Evolutionary conservation across 2,113 vertebrate genomes (phyloP), one percentile per base, ranked within the genome.

Genomic region (Stegostoma tigrinum): DNA sequence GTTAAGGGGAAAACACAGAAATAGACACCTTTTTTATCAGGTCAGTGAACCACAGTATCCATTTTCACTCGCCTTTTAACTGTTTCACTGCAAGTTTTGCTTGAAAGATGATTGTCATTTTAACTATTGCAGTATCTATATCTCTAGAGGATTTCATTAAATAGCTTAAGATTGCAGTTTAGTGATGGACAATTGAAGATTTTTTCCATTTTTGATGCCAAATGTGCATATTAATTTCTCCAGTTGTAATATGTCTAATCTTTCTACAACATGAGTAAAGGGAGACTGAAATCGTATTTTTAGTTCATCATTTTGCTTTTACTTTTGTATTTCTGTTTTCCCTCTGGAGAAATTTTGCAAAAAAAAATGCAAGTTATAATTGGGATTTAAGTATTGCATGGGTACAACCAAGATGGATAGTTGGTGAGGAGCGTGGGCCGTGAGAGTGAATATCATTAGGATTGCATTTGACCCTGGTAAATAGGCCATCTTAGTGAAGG

Each of bases 1-100:
- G 75, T 95, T 86, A 85, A 96, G 96, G 97, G 97, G 87, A 89
- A 96, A 96, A 96, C 95, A 96, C 87, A 89, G 97, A 97, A 97
- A 97, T 96, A 96, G 96, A 83, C 80, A 96, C 90, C 94, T 96
- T 96, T 96, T 61, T 97, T 95, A 96, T 96, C 67, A 34, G 89
- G 80, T 70, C 38, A 94, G 96, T 97, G 96, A 96, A 96, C 48
- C n/a, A 70, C 66, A 70, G 38, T 94, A 94, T 94, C 93, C 93
- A 94, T 67, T 94, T 94, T 94, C 93, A 70, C 67, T 34, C 27
- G 67, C 45, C 67, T 95, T 95, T 95, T 95, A 95, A 95, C 94
- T 52, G 10, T 52, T 52, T 48, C 38, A 42, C 48, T 94, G 93
- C 93, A 70, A 45, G 93, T 94, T 94, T 94, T 38, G 72, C 34